Evolutionary conservation across 2,888 invertebrate species (phyloP).

Genomic region (Ochlodes sylvanus): DNA sequence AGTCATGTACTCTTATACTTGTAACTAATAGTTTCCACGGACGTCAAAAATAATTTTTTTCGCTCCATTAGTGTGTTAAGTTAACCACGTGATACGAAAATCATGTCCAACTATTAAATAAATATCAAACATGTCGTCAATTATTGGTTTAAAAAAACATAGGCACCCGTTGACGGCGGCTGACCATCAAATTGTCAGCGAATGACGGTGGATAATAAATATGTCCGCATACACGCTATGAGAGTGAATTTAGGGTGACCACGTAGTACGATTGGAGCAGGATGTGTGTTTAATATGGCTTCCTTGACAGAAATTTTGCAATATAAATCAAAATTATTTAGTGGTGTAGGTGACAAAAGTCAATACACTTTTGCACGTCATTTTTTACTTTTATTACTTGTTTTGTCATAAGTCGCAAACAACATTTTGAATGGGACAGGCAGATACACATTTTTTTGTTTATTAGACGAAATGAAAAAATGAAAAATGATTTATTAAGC

Average conservation of each 20-base stretch:
- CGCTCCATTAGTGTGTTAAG: conserved; percentile 1
- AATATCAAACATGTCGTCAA: conserved; percentile 38
- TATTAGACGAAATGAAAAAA: no score
- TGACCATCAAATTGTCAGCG: conserved; percentile 43
- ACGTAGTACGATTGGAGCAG: neutral
- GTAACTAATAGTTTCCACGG: neutral
- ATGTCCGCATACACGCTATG: conserved; percentile 27
- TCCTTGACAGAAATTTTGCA: no score
- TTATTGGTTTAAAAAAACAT: conserved; percentile 38
- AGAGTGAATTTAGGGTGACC: conserved; percentile 9
- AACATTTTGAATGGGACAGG: no score
- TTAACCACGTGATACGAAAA: conserved; percentile 25
- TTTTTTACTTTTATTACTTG: no score
- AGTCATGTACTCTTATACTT: no score
- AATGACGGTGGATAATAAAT: conserved; percentile 39
- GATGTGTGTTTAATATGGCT: no score
- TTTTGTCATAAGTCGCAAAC: no score
- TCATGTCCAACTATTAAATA: conserved; percentile 34
- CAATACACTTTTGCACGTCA: no score
- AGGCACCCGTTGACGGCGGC: conserved; percentile 20
- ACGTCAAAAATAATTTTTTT: conserved; percentile 7
- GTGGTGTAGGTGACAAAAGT: no score
- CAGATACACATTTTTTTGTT: no score
- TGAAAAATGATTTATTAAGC: no score
- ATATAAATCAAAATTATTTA: no score